A percentile compares a stretch with the other conserved stretches of the same genome.
phyloP scores from a whole-genome alignment of 2,797 vertebrate species.

The Masticophis lateralis region DNA sequence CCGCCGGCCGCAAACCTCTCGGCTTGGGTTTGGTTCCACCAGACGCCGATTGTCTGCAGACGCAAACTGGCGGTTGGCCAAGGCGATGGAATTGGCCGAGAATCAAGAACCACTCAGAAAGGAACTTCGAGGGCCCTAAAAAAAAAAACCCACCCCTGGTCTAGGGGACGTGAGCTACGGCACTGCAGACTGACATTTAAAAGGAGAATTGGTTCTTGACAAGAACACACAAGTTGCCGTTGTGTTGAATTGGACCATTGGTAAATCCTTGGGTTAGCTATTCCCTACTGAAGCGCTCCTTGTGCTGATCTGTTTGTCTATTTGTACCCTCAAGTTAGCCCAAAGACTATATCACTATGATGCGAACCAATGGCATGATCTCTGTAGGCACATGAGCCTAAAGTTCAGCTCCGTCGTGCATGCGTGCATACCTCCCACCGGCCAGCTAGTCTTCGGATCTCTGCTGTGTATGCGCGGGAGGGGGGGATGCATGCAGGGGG shows the following conservation, averaged over 20 bases:
- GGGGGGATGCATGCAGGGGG: no score
- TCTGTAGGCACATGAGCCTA: no score
- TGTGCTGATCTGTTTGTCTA: background rate
- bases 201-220: background rate
- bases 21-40: background rate
- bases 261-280: background rate
- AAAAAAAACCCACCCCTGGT: no score
- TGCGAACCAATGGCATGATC: no score
- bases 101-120: background rate
- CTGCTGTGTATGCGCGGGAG: no score
- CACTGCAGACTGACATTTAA: background rate
- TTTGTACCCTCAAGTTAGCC: background rate
- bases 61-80: background rate
- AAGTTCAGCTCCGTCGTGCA: no score
- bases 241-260: background rate
- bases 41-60: background rate
- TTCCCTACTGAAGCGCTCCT: rapidly evolving
- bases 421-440: no score
- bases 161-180: background rate
- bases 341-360: background rate
- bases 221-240: rapidly evolving
- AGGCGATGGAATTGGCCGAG: background rate
- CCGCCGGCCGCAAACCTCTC: background rate
- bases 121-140: background rate
- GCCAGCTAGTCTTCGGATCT: no score